phyloP scores from a whole-genome alignment of 1,140 invertebrate species.

The Elysia chlorotica region DNA sequence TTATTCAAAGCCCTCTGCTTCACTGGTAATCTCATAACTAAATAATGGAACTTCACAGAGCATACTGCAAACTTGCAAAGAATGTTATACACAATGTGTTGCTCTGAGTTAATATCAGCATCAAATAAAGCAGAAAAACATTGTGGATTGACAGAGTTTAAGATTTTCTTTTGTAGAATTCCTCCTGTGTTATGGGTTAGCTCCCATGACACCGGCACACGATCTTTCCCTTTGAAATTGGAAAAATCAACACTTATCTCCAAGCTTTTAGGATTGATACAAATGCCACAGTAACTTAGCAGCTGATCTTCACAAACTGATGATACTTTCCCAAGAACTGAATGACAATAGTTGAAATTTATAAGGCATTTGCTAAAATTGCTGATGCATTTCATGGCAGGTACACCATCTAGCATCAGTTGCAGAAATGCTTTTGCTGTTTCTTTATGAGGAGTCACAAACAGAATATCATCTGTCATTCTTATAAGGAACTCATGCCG shows the following conservation, averaged over 20 bases:
- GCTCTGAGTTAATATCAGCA: neutral
- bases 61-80: neutral
- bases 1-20: slow-evolving; percentile 2
- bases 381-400: slow-evolving; percentile 4
- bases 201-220: neutral
- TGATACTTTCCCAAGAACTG: slow-evolving; percentile 4
- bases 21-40: neutral
- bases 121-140: slow-evolving; percentile 4
- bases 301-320: neutral
- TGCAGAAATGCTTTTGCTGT: neutral
- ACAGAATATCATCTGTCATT: slow-evolving; percentile 9
- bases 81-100: neutral
- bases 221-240: neutral
- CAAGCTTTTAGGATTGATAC: neutral
- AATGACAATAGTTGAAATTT: slow-evolving; percentile 8
- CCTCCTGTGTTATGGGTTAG: neutral
- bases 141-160: neutral
- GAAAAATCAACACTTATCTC: slow-evolving; percentile 1
- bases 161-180: neutral
- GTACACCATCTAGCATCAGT: neutral
- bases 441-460: neutral
- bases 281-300: neutral
- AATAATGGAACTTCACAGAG: slow-evolving; percentile 8
- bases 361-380: slow-evolving; percentile 1
- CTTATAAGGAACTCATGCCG: neutral